phyloP scores from a whole-genome alignment of 2,797 vertebrate species.

The Acanthis flammea region DNA sequence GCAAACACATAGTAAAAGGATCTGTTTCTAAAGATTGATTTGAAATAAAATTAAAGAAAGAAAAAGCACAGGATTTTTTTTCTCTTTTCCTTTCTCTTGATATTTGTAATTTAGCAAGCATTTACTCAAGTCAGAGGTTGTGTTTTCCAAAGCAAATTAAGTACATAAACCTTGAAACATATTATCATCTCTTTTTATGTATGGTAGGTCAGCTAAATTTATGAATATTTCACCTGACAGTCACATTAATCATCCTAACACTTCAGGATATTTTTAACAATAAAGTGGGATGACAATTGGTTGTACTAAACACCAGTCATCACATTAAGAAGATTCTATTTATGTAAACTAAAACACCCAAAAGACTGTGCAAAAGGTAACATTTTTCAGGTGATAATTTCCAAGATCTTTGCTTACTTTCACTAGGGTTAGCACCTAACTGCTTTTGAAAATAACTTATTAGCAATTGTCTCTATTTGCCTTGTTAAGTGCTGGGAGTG shows the following conservation, averaged over 20 bases:
- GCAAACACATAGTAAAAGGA: neutral
- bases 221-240: neutral
- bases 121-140: neutral
- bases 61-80: accelerated
- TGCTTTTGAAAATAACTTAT: neutral
- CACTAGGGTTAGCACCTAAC: neutral
- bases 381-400: neutral
- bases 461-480: neutral
- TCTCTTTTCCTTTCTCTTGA: neutral
- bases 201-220: neutral
- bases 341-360: neutral
- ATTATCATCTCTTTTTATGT: neutral
- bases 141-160: neutral
- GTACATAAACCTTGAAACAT: neutral
- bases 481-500: neutral
- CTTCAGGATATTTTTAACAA: neutral
- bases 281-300: neutral
- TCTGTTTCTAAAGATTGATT: neutral
- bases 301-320: neutral
- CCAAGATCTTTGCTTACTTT: neutral
- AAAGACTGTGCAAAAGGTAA: neutral
- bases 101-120: neutral
- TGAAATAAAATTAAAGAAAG: neutral
- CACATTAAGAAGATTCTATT: neutral
- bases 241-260: neutral